A percentile compares a stretch with the other conserved stretches of the same genome.
These are phyloP conservation scores for Arbacia lixula DNA, from an alignment of 53 echinoderm and acorn worm species.

Conservation along the genomic window DNA sequence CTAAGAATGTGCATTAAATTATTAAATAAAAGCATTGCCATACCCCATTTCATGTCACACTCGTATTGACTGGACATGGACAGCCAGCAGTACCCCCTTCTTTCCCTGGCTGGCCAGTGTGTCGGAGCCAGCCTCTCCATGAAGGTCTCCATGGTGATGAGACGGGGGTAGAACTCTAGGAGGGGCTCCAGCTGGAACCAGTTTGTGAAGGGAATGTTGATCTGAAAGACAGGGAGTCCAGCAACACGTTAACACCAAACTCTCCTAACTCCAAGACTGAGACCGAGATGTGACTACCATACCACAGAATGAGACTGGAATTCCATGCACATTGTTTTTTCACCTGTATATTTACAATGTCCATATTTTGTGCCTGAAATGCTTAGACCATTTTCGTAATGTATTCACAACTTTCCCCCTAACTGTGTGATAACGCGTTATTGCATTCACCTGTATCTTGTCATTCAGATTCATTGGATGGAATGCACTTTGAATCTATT, in stretches of 20 bases:
- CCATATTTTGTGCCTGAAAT: not conserved
- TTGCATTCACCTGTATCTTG: too few relatives aligned
- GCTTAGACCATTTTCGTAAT: not conserved
- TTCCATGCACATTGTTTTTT: too few relatives aligned
- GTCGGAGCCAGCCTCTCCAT: slow-evolving; percentile 81
- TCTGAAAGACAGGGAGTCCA: slow-evolving; percentile 60
- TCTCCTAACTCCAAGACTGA: too few relatives aligned
- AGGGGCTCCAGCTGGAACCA: slow-evolving; percentile 80
- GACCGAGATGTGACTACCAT: too few relatives aligned
- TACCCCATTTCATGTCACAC: slow-evolving; percentile 89
- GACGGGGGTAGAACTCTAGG: slow-evolving; percentile 71
- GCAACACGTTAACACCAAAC: too few relatives aligned
- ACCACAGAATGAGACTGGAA: too few relatives aligned
- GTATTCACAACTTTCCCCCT: too few relatives aligned
- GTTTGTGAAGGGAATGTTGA: slow-evolving; percentile 76
- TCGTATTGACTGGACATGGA: slow-evolving; percentile 19
- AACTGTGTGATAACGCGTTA: too few relatives aligned
- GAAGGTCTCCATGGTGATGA: slow-evolving; percentile 92
- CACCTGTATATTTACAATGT: too few relatives aligned
- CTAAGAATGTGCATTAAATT: not conserved
- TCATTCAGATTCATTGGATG: too few relatives aligned
- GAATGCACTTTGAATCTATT: too few relatives aligned
- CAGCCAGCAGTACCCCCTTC: slow-evolving; percentile 79
- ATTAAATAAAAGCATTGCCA: not conserved
- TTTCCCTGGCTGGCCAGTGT: slow-evolving; percentile 77